Base-by-base conservation (phyloP, 2,113 vertebrate species). In the Petrocephalus microphthalmus region DNA sequence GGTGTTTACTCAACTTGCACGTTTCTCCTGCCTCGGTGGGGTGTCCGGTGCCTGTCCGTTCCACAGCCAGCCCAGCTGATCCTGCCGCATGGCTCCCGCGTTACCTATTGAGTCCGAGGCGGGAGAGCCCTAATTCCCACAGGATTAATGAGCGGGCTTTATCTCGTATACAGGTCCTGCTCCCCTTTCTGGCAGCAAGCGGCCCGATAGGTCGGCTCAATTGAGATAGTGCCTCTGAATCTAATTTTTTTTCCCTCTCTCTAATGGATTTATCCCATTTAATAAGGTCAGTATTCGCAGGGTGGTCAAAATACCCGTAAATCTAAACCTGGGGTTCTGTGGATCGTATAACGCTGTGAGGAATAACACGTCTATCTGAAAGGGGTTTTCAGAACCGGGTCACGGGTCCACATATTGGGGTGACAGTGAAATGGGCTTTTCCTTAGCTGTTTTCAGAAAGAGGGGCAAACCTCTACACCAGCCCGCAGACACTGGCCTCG, bases 231-330 rank as follows among this genome's bases (percentile, higher is more conserved):
- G 71, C 33, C 64, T 78, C 29, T 51, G 53, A 86, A 74, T 89
- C 84, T 84, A 74, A 74, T 52, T 88, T 81, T 88, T 88, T 81
- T 88, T 88, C 51, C n/a, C 8, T 25, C 37, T 56, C 52, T 47
- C 74, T 78, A 88, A 88, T 88, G 87, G 78, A 88, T 88, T 88
- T 52, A 88, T 88, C 60, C 53, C 52, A 33, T 88, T 88, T 88
- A 57, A 88, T 71, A 87, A 71, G 86, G 86, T 87, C 86, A 49
- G 60, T 57, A 71, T 87, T 87, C 7, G 71, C 87, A 74, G 87
- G 84, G 60, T 74, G 60, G 86, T 60, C n/a, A 54, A 53, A 88
- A 88, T 81, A 54, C 15, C 67, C 42, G 87, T 52, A 54, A 54
- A 53, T 53, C 51, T 78, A 52, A 88, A 81, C 67, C 37, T 71